Percentiles rank a stretch among this genome's conserved stretches.
These are phyloP conservation scores for Orthonychiurus folsomi DNA, from an alignment of 2,888 invertebrate species.

Conservation along the genomic window DNA sequence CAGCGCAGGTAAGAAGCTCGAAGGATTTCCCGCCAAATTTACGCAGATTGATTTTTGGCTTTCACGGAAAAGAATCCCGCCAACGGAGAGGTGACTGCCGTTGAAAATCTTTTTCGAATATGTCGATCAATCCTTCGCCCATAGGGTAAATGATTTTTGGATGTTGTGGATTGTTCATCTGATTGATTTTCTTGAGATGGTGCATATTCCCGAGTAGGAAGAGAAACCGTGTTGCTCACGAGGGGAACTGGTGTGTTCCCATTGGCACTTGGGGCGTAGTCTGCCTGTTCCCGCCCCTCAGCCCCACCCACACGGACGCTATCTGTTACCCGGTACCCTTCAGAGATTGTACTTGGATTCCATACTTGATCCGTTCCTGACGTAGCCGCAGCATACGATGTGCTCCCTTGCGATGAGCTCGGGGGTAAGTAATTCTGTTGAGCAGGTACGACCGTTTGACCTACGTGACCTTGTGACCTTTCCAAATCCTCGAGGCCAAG, in stretches of 20 bases:
- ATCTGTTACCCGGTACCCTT: neutral
- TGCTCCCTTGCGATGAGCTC: neutral
- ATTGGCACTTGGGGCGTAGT: neutral
- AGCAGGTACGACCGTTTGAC: no score
- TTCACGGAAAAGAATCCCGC: constrained; percentile 4
- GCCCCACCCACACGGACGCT: no score
- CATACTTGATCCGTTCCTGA: neutral
- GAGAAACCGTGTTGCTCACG: neutral
- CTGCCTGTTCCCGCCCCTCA: no score
- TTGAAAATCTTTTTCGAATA: constrained; percentile 3
- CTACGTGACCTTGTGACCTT: neutral
- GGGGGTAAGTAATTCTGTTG: neutral
- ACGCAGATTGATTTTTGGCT: no score
- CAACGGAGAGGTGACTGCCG: constrained; percentile 3
- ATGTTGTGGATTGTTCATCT: neutral
- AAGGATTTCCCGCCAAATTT: no score
- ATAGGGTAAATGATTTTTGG: neutral
- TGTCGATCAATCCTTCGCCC: neutral
- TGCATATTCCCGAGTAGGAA: neutral
- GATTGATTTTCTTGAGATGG: neutral
- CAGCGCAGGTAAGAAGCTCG: no score
- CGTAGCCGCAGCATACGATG: neutral
- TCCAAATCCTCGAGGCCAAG: constrained; percentile 25
- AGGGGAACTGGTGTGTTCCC: neutral
- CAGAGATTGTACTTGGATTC: neutral